Evolutionary conservation across 2,113 vertebrate genomes (phyloP), one percentile per base, ranked within the genome.

Genomic region (Seriola rivoliana): DNA sequence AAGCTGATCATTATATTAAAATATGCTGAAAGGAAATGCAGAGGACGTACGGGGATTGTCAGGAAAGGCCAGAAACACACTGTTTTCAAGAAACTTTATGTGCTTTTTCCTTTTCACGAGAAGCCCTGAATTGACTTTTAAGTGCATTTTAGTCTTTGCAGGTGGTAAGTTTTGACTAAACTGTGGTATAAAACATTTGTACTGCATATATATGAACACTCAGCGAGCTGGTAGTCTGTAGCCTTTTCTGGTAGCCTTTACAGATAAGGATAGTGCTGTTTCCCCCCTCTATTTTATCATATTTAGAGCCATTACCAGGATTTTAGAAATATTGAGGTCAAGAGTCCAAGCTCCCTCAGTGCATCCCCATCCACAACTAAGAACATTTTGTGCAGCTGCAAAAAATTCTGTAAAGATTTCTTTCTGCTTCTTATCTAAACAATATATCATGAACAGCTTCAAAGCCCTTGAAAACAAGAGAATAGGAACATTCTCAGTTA

Each of bases 1-100:
- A 64, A 64, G 73, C 19, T 74, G 40, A 82, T 9, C 40, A 21
- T 71, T 63, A 25, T 12, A 57, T 75, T 25, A 48, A 82, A 81
- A 71, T 57, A 60, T 1, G 4, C 23, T 9, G 60, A 70, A 55
- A 48, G 72, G 70, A 86, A 82, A 73, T 55, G 32, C 54, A 36
- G 69, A 25, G 40, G 60, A 81, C 62, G 71, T 16, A 42, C n/a
- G 21, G 38, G n/a, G 63, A 64, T 12, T 13, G 29, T 64, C 46
- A 68, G 85, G 63, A 25, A n/a, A 52, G 21, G 10, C 7, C 6
- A 5, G 65, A 68, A 32, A 81, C 36, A 36, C 66, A 36, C 66
- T 59, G 36, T 36, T 34, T 23, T 36, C 42, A 23, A 44, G 23
- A 23, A 44, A 65, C 25, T 13, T 25, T 32, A 25, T 25, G 40